These are phyloP conservation scores for Muschampia plurimacula DNA, from an alignment of 2,888 invertebrate genomes.

Conservation along the genomic window DNA sequence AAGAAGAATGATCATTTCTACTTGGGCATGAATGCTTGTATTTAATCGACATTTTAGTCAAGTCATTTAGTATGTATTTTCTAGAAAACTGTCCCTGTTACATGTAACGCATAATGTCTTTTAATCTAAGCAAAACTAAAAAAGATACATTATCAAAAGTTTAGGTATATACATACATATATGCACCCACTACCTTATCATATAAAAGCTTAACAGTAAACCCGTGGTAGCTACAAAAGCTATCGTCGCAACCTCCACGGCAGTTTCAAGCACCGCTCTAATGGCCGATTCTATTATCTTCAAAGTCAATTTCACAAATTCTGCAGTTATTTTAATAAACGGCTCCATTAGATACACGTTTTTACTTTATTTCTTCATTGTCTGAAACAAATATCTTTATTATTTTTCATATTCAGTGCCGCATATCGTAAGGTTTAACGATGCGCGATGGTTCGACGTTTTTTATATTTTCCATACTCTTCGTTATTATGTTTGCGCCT, in stretches of 20 bases:
- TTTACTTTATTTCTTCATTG: constrained; percentile 7
- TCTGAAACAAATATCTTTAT: constrained; percentile 15
- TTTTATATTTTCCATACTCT: not conserved
- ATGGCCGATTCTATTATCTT: constrained; percentile 55
- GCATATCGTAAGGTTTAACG: not conserved
- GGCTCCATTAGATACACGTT: constrained; percentile 36
- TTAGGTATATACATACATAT: not conserved
- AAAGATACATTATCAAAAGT: no score
- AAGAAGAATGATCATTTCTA: no score
- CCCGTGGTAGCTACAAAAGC: constrained; percentile 30
- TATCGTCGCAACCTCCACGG: constrained; percentile 28
- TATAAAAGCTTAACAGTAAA: constrained; percentile 28
- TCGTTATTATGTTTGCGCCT: no score
- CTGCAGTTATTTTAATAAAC: constrained; percentile 37
- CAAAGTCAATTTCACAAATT: constrained; percentile 39
- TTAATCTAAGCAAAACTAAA: no score
- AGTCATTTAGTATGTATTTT: no score
- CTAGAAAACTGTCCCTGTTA: no score
- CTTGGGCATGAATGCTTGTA: no score
- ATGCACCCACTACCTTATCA: constrained; percentile 28
- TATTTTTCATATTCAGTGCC: not conserved
- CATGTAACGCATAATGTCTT: no score
- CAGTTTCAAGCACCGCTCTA: constrained; percentile 49
- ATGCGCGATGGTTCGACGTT: not conserved
- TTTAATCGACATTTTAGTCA: no score